Conservation (phyloP, 2,888 invertebrate species). For the Microctonus hyperodae region DNA sequence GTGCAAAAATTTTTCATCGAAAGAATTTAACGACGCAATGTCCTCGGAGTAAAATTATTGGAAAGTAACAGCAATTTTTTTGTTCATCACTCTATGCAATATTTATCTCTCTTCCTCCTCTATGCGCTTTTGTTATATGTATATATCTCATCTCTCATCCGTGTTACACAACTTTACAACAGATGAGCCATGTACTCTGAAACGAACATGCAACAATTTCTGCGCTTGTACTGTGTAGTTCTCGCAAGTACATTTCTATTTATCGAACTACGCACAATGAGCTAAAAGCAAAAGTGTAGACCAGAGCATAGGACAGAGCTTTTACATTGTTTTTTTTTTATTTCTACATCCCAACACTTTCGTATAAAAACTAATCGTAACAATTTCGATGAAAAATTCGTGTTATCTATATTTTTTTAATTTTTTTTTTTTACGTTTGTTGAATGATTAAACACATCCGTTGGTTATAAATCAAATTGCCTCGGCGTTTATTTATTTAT, state of each 20-base stretch:
- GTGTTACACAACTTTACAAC: conserved; percentile 20
- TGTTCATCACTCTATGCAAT: conserved; percentile 2
- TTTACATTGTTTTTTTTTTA: neutral
- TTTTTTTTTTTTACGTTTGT: neutral
- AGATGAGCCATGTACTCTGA: conserved; percentile 34
- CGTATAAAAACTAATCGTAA: conserved; percentile 13
- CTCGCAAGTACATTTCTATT: neutral
- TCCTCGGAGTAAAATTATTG: neutral
- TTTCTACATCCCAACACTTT: neutral
- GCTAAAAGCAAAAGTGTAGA: neutral
- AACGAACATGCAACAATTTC: conserved; percentile 36
- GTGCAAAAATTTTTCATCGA: conserved; percentile 1
- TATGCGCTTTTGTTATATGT: neutral
- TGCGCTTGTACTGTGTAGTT: neutral
- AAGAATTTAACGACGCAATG: neutral
- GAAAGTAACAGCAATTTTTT: conserved; percentile 21
- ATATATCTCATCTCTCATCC: neutral
- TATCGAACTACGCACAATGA: conserved; percentile 15
- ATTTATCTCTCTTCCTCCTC: neutral
- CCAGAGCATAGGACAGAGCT: neutral
- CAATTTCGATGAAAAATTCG: conserved; percentile 6
- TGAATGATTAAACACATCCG: neutral
- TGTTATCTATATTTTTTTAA: neutral
- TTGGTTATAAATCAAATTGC: neutral
- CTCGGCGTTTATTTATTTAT: neutral